Base-by-base conservation (phyloP, 1,140 invertebrate species). In the Parasteatoda tepidariorum region DNA sequence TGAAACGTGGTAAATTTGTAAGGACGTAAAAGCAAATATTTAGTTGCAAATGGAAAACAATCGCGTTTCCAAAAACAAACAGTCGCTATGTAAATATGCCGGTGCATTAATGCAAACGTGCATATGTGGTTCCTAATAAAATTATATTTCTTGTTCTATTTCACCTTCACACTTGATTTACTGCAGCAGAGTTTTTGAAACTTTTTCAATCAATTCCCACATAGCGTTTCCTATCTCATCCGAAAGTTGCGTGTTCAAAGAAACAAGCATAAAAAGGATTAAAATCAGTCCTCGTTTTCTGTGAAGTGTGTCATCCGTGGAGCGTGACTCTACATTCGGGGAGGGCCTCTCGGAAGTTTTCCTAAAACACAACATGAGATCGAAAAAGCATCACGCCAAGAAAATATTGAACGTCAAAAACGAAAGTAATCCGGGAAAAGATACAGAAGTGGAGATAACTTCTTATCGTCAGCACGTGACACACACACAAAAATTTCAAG, bases 341-440 rank as follows among this genome's bases (percentile, higher is more conserved):
- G 41, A 22, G 73, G 30, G 22, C 18, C 41, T 30, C 26, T n/a
- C n/a, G n/a, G 18, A 48, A 18, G 38, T 48, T 48, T 48, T 48
- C n/a, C n/a, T 9, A 48, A 48, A 48, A 48, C 38, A 48, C 38
- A n/a, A n/a, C n/a, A 48, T 48, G 26, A 55, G n/a, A 70, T 30
- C 70, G 41, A 59, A 26, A 48, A 1, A 22, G 22, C 76, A 68
- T 67, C 76, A 67, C 62, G 64, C 30, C 5, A n/a, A 5, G 41
- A 30, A 41, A 34, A 67, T 78, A 78, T 78, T 67, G 75, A n/a
- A 68, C 64, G 48, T 68, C 30, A 13, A 31, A n/a, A 33, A 79
- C 48, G 62, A n/a, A 64, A 66, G 73, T 75, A 75, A 38, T 75
- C 73, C 33, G 28, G 38, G 18, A 62, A 34, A 62, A 28, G 57